phyloP scores from a whole-genome alignment of 2,888 invertebrate species.

The Agonopterix heracliana region DNA sequence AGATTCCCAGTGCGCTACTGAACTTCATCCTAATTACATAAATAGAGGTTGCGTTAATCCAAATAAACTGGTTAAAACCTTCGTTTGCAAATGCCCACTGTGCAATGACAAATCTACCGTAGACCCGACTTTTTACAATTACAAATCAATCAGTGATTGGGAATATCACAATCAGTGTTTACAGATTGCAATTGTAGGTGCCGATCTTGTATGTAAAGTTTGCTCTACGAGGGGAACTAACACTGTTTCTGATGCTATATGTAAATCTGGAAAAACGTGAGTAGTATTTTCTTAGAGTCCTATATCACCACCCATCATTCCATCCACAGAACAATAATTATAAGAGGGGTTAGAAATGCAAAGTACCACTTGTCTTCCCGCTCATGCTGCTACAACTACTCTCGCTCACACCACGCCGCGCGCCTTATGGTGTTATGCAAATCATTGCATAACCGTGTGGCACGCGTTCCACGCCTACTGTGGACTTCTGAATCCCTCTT shows the following conservation, averaged over 20 bases:
- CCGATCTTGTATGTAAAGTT: constrained; percentile 44
- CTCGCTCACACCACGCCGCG: too few species aligned
- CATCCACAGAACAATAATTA: too few species aligned
- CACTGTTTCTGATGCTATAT: constrained; percentile 29
- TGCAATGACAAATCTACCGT: constrained; percentile 53
- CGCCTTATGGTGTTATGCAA: too few species aligned
- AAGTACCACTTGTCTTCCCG: too few species aligned
- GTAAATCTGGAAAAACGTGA: constrained; percentile 42
- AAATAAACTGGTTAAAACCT: constrained; percentile 41
- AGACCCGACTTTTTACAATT: constrained; percentile 38
- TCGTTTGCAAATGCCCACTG: constrained; percentile 55
- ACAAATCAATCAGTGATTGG: constrained; percentile 45
- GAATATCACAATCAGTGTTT: constrained; percentile 46
- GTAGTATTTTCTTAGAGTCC: constrained; percentile 12
- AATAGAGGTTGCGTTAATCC: constrained; percentile 47
- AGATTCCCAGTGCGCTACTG: constrained; percentile 40
- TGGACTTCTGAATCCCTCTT: too few species aligned
- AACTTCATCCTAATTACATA: constrained; percentile 46
- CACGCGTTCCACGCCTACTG: too few species aligned
- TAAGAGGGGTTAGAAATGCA: too few species aligned
- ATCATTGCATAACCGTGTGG: too few species aligned
- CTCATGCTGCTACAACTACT: too few species aligned
- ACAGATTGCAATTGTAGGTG: constrained; percentile 23
- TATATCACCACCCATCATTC: too few species aligned
- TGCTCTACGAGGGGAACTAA: constrained; percentile 43